A percentile compares a stretch with the other conserved stretches of the same genome.
These are phyloP conservation scores for Malurus elegans DNA, from an alignment of 2,113 vertebrate genomes.

Conservation along the genomic window DNA sequence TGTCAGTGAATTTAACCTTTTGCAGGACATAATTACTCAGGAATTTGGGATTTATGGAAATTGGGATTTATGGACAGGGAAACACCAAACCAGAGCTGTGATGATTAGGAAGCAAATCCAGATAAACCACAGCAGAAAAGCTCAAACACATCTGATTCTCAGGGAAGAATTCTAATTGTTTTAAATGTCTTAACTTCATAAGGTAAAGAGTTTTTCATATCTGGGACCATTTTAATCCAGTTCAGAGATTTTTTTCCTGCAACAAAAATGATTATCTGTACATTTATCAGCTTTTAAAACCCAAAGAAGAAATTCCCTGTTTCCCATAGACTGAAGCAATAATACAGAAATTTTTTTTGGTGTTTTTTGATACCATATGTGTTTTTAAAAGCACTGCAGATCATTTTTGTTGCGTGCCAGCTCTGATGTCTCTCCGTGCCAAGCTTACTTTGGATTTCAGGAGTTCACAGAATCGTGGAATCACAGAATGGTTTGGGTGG, in stretches of 20 bases:
- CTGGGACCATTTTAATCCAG: not conserved
- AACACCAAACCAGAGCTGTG: not conserved
- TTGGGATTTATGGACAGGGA: not conserved
- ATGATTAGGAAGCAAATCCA: not conserved
- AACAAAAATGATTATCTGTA: not conserved
- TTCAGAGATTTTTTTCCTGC: not conserved
- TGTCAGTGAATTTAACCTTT: slow-evolving; percentile 60
- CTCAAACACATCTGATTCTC: not conserved
- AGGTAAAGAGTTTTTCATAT: not conserved
- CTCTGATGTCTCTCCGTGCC: not conserved
- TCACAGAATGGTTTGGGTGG: not conserved
- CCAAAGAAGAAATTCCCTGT: not conserved
- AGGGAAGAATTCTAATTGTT: not conserved
- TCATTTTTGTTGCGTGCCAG: not conserved
- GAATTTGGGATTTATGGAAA: not conserved
- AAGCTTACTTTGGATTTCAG: not conserved
- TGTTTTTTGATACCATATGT: not conserved
- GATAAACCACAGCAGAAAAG: not conserved
- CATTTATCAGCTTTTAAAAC: not conserved
- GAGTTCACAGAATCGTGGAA: not conserved
- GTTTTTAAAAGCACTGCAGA: slow-evolving; percentile 21
- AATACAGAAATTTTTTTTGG: not conserved
- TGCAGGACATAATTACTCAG: not conserved
- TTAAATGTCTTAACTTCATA: not conserved
- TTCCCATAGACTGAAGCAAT: not conserved